Conservation (phyloP, 2,113 vertebrate genomes). For the Osmerus eperlanus region DNA sequence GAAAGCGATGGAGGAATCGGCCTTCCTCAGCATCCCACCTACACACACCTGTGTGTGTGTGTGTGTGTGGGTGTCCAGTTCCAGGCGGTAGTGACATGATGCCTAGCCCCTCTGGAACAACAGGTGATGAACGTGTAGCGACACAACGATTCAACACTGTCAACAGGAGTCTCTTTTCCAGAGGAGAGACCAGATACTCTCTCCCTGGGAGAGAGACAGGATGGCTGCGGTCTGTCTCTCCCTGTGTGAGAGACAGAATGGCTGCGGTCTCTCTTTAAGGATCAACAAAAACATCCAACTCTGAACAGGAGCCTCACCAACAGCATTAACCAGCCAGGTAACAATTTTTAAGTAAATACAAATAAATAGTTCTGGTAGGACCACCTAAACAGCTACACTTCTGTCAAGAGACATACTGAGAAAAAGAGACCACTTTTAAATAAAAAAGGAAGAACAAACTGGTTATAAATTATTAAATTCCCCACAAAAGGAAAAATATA, state of each 20-base stretch:
- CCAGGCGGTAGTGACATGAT: too few species aligned
- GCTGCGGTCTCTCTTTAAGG: slow-evolving; percentile 67
- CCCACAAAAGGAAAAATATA: slow-evolving; percentile 69
- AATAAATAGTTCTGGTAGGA: slow-evolving; percentile 81
- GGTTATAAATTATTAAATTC: slow-evolving; percentile 80
- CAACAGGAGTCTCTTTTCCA: too few species aligned
- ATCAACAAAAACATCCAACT: slow-evolving; percentile 90
- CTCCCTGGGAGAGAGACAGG: neutral
- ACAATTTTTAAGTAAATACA: slow-evolving; percentile 53
- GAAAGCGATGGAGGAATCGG: too few species aligned
- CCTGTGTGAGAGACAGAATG: neutral
- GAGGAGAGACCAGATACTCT: too few species aligned
- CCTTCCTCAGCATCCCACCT: too few species aligned
- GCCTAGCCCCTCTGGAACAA: too few species aligned
- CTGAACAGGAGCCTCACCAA: slow-evolving; percentile 82
- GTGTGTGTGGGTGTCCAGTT: slow-evolving; percentile 23
- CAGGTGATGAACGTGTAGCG: too few species aligned
- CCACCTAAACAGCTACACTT: slow-evolving; percentile 77
- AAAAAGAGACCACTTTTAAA: slow-evolving; percentile 59
- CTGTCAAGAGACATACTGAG: slow-evolving; percentile 68
- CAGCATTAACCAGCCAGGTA: slow-evolving; percentile 81
- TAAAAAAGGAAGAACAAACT: slow-evolving; percentile 71
- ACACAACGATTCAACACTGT: too few species aligned
- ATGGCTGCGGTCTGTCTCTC: too few species aligned
- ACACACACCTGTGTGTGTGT: too few species aligned